Base-by-base conservation (phyloP, 2,888 invertebrate species). In the Cantharis rustica region DNA sequence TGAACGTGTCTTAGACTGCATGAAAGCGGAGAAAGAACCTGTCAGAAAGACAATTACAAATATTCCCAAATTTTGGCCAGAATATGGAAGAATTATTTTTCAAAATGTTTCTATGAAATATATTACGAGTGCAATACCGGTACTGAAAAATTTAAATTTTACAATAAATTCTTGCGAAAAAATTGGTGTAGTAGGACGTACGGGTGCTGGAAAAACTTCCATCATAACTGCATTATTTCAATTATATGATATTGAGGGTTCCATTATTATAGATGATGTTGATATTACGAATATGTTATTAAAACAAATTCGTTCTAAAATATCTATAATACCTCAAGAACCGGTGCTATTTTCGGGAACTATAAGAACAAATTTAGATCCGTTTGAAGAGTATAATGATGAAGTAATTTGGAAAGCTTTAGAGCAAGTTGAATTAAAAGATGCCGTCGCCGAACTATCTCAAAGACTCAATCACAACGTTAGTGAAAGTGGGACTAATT, bases 301-400 rank as follows among this genome's bases (percentile, higher is more conserved):
- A 26, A 93, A 94, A 83, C 91, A 94, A 85, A 90, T 96, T 13
- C 91, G 96, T 72, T 92, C 93, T 47, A 93, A 92, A 85, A 91
- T 96, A 80, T 95, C 95, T 11, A 96, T 96, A 83, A 96, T 96
- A 73, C 96, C 96, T 0, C 96, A 96, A 87, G 95, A 96, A 84
- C 96, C 96, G 0, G 95, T 96, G 71, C 88, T 96, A 69, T 96
- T 98, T 88, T 95, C 95, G 0, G 97, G 96, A 61, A 94, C 95
- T 3, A 91, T 98, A 90, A 90, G 97, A 1, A 94, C 94, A 84
- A 98, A 98, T 89, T 90, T 98, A 76, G 97, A 97, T 89, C 97
- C 97, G 1, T 97, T 97, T 86, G 93, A 94, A 80, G 93, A 94
- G 84, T 94, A 94, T 84, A 90, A 91, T 0, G 97, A 97, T 83